Base-by-base conservation (phyloP, 2,113 vertebrate genomes). In the Bujurquina vittata region DNA sequence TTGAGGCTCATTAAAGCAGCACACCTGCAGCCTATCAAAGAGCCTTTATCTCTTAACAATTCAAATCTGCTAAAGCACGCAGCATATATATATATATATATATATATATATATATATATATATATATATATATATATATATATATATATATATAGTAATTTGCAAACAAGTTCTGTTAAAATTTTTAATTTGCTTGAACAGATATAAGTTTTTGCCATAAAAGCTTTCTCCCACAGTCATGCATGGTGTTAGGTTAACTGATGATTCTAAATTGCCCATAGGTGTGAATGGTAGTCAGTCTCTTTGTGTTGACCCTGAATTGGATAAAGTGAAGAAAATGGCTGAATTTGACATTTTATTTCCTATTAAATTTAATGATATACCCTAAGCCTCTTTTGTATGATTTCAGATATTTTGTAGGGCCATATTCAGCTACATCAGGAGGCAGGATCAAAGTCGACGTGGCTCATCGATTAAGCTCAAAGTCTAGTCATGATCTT, bases 401-500 rank as follows among this genome's bases (percentile, higher is more conserved):
- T 69, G 23, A 69, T 69, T 31, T 72, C 23, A 31, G 65, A 72
- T 12, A 72, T 20, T 72, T 18, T 60, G 29, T 18, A 10, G 29
- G 29, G 17, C 9, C 60, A 49, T 76, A 80, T 84, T 29, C 33
- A 59, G 62, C 55, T 26, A 29, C 79, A 33, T 6, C 4, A 14
- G 80, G 72, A 75, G 84, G 57, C 65, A 55, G 75, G 77, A 90
- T 90, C 84, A 89, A 91, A 91, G 83, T 12, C 6, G 15, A 61
- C 35, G 56, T 3, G 78, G 62, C 46, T 22, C 20, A 78, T 67
- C 7, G 22, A 72, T 55, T 62, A 75, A 69, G 81, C 81, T 77
- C 78, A 79, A 29, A 75, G 57, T 73, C 22, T 40, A 54, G 58
- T 83, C 72, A 40, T 69, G 75, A 76, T 79, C 76, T 83, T n/a